Base-by-base conservation (phyloP, 2,113 vertebrate genomes). In the Okapia johnstoni region DNA sequence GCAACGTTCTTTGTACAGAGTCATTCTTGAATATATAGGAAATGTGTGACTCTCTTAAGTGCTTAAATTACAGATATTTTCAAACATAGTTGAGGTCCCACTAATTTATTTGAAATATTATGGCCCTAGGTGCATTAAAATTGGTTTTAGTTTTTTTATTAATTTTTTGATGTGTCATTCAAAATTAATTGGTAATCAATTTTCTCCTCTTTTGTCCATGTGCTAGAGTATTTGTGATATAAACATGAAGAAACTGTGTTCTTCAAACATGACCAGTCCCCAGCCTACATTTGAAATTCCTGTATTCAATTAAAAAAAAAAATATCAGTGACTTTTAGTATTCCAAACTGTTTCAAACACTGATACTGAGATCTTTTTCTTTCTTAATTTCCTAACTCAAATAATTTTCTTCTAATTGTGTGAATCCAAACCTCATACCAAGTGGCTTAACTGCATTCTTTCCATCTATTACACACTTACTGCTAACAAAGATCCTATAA, bases 361-460 rank as follows among this genome's bases (percentile, higher is more conserved):
- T 90, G 52, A 52, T 60, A 70, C 8, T 55, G 28, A 96, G 57
- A 21, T 85, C 30, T 94, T 76, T 76, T 76, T 58, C 57, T 96
- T 85, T 86, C 9, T 48, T 77, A 96, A 94, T 97, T 86, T 86
- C 4, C 52, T 87, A 92, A 84, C 52, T 48, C 76, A 97, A 96
- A 73, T 43, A 93, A 54, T 89, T 97, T 96, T 66, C 33, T 95
- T 84, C 48, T 92, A 90, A 52, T 90, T 88, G 28, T 54, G n/a
- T 93, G 93, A 86, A 70, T 89, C 8, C n/a, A 89, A 79, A 83
- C 25, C 12, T 81, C 55, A n/a, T 73, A 73, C 40, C 73, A 46
- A 77, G 40, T 60, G 90, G 54, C 58, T 96, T 94, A 97, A 93
- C 48, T 73, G 23, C n/a, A 90, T 96, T 96, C 46, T 96, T 96